A percentile compares a stretch with the other conserved stretches of the same genome.
Conservation (phyloP, 2,797 vertebrate genomes). For the Pseudocheirus occidentalis region DNA sequence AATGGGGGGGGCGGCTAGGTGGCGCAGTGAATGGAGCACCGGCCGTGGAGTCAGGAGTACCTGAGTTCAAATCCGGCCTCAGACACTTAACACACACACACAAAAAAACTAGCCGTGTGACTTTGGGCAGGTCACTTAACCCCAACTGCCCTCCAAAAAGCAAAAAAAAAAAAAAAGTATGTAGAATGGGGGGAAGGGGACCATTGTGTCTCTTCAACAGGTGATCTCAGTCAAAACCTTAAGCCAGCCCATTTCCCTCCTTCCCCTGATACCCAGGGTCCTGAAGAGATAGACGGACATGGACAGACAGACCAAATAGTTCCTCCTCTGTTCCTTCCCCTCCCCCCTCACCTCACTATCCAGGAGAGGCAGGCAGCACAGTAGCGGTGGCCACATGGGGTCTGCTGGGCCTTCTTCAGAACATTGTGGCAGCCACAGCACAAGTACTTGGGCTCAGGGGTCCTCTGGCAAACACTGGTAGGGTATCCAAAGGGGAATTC, state of each 20-base stretch:
- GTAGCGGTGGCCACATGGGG: conserved; percentile 84
- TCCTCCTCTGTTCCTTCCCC: neutral
- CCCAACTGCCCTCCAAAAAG: no score
- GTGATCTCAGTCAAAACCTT: neutral
- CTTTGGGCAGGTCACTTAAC: no score
- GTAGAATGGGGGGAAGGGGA: conserved; percentile 24
- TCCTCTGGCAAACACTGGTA: conserved; percentile 82
- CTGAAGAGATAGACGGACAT: neutral
- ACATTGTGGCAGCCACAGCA: conserved; percentile 86
- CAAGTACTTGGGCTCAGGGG: conserved; percentile 82
- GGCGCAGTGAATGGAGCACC: no score
- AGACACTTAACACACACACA: no score
- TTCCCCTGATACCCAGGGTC: neutral
- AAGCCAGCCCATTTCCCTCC: neutral
- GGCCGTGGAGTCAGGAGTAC: no score
- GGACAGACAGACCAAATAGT: neutral
- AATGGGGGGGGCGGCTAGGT: no score
- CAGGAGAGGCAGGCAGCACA: conserved; percentile 86
- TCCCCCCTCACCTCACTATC: conserved; percentile 85
- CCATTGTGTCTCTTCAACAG: neutral
- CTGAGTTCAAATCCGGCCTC: no score
- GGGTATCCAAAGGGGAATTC: conserved; percentile 88
- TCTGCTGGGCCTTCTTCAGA: conserved; percentile 85
- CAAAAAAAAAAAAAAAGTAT: no score
- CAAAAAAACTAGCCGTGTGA: no score